phyloP scores from a whole-genome alignment of 2,113 vertebrate genomes.

The Proteles cristata region DNA sequence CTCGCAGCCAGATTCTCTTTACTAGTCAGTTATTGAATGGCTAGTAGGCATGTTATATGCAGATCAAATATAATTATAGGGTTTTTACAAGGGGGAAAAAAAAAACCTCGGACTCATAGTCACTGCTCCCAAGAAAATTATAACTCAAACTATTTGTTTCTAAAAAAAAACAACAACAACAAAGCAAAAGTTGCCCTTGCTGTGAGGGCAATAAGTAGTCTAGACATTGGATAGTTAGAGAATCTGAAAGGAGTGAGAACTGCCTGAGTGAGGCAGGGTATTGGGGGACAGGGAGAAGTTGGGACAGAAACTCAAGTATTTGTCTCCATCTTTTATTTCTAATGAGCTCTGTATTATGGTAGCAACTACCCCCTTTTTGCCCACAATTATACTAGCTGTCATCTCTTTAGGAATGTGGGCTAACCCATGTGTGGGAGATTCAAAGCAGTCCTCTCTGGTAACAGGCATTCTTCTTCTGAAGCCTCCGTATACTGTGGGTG shows the following conservation, averaged over 20 bases:
- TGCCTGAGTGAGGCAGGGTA: not conserved
- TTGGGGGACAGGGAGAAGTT: not conserved
- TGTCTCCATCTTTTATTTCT: constrained; percentile 39
- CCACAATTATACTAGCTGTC: not conserved
- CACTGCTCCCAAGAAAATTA: constrained; percentile 34
- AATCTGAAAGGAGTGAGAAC: not conserved
- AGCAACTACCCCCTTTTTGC: not conserved
- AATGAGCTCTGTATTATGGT: not conserved
- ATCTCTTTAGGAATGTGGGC: not conserved
- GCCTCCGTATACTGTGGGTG: not conserved
- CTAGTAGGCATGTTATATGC: not conserved
- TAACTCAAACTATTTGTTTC: constrained; percentile 30
- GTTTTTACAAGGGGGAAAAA: constrained; percentile 49
- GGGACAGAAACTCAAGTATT: not conserved
- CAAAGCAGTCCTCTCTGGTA: not conserved
- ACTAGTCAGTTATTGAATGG: not conserved
- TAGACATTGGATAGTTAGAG: not conserved
- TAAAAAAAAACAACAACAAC: not conserved
- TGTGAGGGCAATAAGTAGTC: not conserved
- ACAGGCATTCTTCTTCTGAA: not conserved
- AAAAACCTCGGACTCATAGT: not conserved
- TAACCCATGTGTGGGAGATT: not conserved
- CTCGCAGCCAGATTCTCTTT: constrained; percentile 70
- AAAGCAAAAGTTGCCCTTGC: not conserved
- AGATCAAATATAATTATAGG: constrained; percentile 42